Conservation (phyloP, 2,113 vertebrate species). For the Dendropsophus ebraccatus region DNA sequence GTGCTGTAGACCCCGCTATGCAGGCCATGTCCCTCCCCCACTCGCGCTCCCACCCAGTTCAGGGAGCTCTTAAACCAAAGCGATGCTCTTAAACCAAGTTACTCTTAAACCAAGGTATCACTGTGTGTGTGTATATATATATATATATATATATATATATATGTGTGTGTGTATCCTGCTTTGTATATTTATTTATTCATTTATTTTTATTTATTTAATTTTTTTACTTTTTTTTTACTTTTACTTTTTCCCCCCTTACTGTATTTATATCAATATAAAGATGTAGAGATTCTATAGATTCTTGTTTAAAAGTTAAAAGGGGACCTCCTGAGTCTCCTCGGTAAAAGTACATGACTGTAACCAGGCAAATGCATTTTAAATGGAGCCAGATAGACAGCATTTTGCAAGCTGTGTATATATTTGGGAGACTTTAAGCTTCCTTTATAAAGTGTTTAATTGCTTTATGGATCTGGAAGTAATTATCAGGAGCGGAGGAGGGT, state of each 20-base stretch:
- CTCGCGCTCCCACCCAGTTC: too few species aligned
- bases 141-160: too few species aligned
- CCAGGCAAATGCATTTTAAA: slow-evolving; percentile 36
- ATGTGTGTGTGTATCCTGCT: too few species aligned
- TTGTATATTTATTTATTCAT: background rate
- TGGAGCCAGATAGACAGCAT: slow-evolving; percentile 47
- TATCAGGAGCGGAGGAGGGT: slow-evolving; percentile 50
- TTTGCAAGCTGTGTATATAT: slow-evolving; percentile 53
- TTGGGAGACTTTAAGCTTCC: slow-evolving; percentile 53
- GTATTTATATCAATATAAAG: background rate
- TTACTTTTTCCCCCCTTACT: too few species aligned
- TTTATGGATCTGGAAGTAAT: slow-evolving; percentile 59
- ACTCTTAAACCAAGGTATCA: too few species aligned
- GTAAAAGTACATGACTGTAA: background rate
- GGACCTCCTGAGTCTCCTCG: background rate
- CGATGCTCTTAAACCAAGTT: too few species aligned
- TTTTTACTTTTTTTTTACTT: too few species aligned
- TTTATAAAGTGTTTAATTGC: slow-evolving; percentile 60
- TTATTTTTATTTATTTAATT: too few species aligned
- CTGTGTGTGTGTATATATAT: too few species aligned
- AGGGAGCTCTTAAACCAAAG: too few species aligned
- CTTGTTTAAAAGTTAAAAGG: background rate
- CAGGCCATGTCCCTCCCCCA: too few species aligned
- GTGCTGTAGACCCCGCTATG: too few species aligned
- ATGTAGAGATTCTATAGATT: background rate